Percentiles rank a stretch among this genome's conserved stretches.
phyloP scores from a whole-genome alignment of 2,113 vertebrate genomes.

The Cyprinus carpio region DNA sequence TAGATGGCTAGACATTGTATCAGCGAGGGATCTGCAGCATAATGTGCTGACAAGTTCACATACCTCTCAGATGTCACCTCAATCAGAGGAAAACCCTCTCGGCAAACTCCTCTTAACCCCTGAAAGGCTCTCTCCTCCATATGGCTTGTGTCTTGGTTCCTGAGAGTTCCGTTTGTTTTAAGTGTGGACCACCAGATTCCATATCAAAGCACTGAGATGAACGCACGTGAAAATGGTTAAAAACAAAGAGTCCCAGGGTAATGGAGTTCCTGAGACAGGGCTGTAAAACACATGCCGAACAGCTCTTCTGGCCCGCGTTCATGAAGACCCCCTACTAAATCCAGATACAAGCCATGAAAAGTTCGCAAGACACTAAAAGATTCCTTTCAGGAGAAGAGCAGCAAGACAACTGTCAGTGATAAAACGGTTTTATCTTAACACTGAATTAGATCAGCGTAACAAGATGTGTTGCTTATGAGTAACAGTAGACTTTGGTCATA shows the following conservation, averaged over 20 bases:
- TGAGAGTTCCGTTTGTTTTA: conserved; percentile 48
- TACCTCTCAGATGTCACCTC: conserved; percentile 34
- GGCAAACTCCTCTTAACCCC: conserved; percentile 30
- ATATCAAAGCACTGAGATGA: conserved; percentile 55
- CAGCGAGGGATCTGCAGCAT: background rate
- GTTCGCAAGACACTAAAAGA: background rate
- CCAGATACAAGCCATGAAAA: conserved; percentile 38
- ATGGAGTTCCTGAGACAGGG: conserved; percentile 40
- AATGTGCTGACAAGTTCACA: conserved; percentile 52
- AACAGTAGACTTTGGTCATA: background rate
- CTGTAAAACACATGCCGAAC: conserved; percentile 51
- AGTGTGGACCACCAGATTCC: conserved; percentile 48
- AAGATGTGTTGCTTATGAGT: background rate
- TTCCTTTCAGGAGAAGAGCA: too few relatives aligned
- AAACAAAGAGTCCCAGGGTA: conserved; percentile 35
- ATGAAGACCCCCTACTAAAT: conserved; percentile 41
- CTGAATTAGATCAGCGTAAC: background rate
- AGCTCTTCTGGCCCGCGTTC: background rate
- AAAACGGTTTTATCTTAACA: too few relatives aligned
- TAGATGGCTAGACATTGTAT: conserved; percentile 19
- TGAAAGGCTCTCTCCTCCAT: conserved; percentile 39
- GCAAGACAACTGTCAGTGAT: too few relatives aligned
- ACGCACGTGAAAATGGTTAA: conserved; percentile 58
- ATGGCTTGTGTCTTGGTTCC: conserved; percentile 37
- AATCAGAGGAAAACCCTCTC: conserved; percentile 31